These are phyloP conservation scores for Dynastes maya DNA, from an alignment of 2,888 invertebrate species.

Conservation along the genomic window DNA sequence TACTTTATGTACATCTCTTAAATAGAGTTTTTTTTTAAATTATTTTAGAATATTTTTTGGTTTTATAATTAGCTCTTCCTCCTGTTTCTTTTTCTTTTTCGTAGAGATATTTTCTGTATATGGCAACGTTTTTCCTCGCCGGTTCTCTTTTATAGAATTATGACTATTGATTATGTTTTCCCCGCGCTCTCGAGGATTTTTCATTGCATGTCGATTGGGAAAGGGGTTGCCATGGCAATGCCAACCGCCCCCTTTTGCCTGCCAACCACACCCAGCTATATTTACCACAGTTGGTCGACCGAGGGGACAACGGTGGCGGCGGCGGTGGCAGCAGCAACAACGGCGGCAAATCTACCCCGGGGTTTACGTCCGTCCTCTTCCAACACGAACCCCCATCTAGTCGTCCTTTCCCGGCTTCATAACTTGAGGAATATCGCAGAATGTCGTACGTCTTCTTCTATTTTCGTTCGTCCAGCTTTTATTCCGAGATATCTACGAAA, in stretches of 20 bases:
- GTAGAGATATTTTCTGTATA: neutral
- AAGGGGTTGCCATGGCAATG: constrained; percentile 67
- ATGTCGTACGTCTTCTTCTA: neutral
- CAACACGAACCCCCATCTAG: neutral
- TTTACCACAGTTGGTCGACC: constrained; percentile 52
- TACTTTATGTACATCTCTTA: too few relatives aligned
- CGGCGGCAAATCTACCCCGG: constrained; percentile 19
- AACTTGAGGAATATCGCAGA: neutral
- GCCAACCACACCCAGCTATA: constrained; percentile 63
- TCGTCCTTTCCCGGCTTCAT: neutral
- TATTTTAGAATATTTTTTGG: too few relatives aligned
- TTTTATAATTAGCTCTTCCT: neutral
- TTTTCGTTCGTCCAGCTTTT: neutral
- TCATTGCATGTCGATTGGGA: constrained; percentile 67
- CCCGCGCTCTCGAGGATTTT: constrained; percentile 65
- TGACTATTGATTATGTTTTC: constrained; percentile 67
- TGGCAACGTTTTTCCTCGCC: neutral
- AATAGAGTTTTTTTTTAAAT: too few relatives aligned
- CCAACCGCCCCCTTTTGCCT: constrained; percentile 58
- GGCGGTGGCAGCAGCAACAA: neutral
- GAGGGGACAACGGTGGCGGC: constrained; percentile 7
- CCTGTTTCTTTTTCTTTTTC: neutral
- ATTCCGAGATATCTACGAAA: constrained; percentile 20
- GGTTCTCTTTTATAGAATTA: constrained; percentile 59
- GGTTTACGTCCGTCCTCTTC: neutral